Evolutionary conservation across 2,888 invertebrate genomes (phyloP), one percentile per base, ranked within the genome.

Genomic region (Acanthosepion pharaonis): DNA sequence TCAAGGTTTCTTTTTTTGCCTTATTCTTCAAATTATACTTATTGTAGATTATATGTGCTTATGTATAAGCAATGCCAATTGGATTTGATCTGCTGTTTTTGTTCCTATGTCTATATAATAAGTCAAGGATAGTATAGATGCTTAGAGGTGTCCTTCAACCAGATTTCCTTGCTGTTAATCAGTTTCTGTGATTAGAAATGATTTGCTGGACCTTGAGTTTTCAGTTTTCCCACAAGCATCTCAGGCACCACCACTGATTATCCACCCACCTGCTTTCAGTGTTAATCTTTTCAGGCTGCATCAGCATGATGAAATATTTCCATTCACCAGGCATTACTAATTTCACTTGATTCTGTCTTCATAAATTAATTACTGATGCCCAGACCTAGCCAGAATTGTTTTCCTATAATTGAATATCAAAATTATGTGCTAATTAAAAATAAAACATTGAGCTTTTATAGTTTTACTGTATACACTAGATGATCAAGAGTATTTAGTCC

Each of bases 141-240:
- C 78, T 78, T 78, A 78, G n/a, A n/a, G 15, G 78, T 78, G 78
- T 78, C 78, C 78, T 78, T 78, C 78, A 78, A 78, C 78, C n/a
- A 78, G 78, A 78, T 78, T 78, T n/a, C n/a, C 78, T 78, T 78
- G n/a, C n/a, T 78, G n/a, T 78, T 78, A 78, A 78, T 78, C 78
- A 78, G 78, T 78, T 78, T 78, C 78, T 78, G 78, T 78, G 78
- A 78, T 78, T 78, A 78, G 11, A 78, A 78, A 78, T 78, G 78
- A 78, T 78, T 33, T 78, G 78, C n/a, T 78, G 78, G 15, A 0
- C 78, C 78, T 78, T 78, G 15, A n/a, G 23, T 78, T 23, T 78
- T n/a, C 78, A n/a, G 9, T 78, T 23, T 78, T n/a, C 78, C n/a
- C 78, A 78, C 78, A 78, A 78, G 78, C 78, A 78, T 78, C 78